Base-by-base conservation (phyloP, 2,113 vertebrate species). In the Catharus bicknelli region DNA sequence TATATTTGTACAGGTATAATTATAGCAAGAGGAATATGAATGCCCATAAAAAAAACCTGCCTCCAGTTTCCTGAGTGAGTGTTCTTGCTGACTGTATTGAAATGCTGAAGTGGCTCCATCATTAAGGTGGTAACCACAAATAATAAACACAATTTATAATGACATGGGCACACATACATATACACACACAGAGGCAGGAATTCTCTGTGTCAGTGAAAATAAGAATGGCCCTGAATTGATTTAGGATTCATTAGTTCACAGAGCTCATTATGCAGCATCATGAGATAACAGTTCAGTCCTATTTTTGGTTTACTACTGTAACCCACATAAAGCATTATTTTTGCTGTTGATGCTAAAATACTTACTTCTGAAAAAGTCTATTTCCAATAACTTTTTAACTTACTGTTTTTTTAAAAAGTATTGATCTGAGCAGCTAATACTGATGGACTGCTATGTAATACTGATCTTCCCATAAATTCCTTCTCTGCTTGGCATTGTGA, bases 221-320 rank as follows among this genome's bases (percentile, higher is more conserved):
- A 72, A 66, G 58, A 34, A 21, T 73, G 42, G 6, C 10, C 20
- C 25, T 2, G 4, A 61, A 61, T 2, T 73, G 62, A 83, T 88
- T 89, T 82, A 90, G 58, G 90, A 93, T 95, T 94, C 88, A 93
- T 95, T 96, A 92, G 86, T 86, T 93, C 91, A 88, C 93, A 90
- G 90, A 75, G 53, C 50, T 94, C 74, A 30, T 91, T 93, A 63
- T 83, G 73, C 79, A 53, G 51, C 74, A n/a, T 76, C 73, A 73
- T 77, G 69, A 88, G 45, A 36, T 85, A 79, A 88, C 26, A 90
- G 27, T 77, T 78, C 87, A 83, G 48, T 15, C 30, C 69, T 87
- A 15, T 48, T 85, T 72, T 75, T 55, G 51, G 59, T 75, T 83
- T 66, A 45, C 25, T 58, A 57, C 15, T 59, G 57, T 64, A 90